Percentiles rank a stretch among this genome's conserved stretches.
Evolutionary conservation across 2,797 vertebrate genomes (phyloP).

Genomic region (Lithobates pipiens): DNA sequence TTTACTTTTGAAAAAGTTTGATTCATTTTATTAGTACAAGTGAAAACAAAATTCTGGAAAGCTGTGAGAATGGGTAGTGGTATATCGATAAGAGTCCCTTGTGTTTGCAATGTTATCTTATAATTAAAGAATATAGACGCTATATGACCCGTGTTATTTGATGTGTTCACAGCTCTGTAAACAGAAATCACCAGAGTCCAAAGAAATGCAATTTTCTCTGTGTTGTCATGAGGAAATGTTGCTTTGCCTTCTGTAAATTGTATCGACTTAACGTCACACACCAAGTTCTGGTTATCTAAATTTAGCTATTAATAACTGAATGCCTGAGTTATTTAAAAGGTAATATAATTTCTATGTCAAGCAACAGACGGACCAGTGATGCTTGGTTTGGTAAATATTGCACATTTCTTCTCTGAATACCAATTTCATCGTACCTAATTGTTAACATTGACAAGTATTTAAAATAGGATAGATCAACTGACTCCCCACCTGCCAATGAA

Average conservation of each 20-base stretch:
- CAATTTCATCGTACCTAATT: slow-evolving; percentile 30
- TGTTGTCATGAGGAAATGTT: slow-evolving; percentile 25
- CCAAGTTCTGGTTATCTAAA: slow-evolving; percentile 21
- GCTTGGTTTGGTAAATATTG: slow-evolving; percentile 26
- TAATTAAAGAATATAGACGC: slow-evolving; percentile 46
- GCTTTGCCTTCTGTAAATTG: slow-evolving; percentile 34
- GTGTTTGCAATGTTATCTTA: slow-evolving; percentile 23
- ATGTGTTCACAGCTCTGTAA: slow-evolving; percentile 22
- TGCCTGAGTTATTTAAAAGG: slow-evolving; percentile 33
- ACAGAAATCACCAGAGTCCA: slow-evolving; percentile 34
- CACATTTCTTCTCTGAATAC: not conserved
- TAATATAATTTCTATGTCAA: slow-evolving; percentile 27
- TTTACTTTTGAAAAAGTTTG: not conserved
- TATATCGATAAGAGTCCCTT: slow-evolving; percentile 9
- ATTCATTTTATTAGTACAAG: not conserved
- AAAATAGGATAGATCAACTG: slow-evolving; percentile 35
- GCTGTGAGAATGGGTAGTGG: not conserved
- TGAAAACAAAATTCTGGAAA: not conserved
- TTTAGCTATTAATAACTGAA: slow-evolving; percentile 26
- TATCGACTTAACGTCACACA: slow-evolving; percentile 21
- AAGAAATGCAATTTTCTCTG: slow-evolving; percentile 38
- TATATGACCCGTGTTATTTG: slow-evolving; percentile 53
- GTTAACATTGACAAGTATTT: slow-evolving; percentile 36
- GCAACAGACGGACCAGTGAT: not conserved
- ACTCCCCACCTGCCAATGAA: slow-evolving; percentile 37